Evolutionary conservation across 2,113 vertebrate genomes (phyloP), one percentile per base, ranked within the genome.

Genomic region (Todiramphus chloris): DNA sequence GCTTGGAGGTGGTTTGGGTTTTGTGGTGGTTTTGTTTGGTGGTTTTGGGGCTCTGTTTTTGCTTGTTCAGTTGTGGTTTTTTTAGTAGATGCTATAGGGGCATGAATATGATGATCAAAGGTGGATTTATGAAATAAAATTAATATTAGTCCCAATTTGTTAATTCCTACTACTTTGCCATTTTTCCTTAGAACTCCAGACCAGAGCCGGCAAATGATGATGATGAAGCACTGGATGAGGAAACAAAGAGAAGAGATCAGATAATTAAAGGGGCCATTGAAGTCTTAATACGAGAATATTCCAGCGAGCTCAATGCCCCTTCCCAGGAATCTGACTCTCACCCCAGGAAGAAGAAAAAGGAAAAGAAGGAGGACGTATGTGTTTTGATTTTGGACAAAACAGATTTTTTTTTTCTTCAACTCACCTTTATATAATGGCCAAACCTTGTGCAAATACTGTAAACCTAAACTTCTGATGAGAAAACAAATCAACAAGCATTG

Each of bases 341-440:
- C 73, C 98, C 99, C 68, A 98, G 99, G 96, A 99, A 99, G 97
- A 99, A 99, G 97, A 99, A 98, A 97, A 99, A 99, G 95, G 99
- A 99, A 97, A 99, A 99, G 98, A 99, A 99, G 97, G 99, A 99
- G 97, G 99, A 99, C 98, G 99, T 99, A 98, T 91, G 96, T 95
- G 97, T 98, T 97, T 96, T 98, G 96, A 97, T 97, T 98, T 98
- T 97, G 98, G 97, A 97, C 95, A 97, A 93, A 87, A 90, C 95
- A 95, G 85, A 97, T 89, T 97, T 97, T 51, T 24, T 96, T 97
- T 97, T 97, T 96, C 94, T 98, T 83, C 81, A 94, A 28, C 97
- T 97, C 96, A 91, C 94, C 97, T 97, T 94, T 96, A 94, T 96
- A 95, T 97, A 97, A 95, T 96, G 97, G 96, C 96, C 96, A 97